Evolutionary conservation across 2,113 vertebrate genomes (phyloP).

Genomic region (Illadopsis cleaveri): DNA sequence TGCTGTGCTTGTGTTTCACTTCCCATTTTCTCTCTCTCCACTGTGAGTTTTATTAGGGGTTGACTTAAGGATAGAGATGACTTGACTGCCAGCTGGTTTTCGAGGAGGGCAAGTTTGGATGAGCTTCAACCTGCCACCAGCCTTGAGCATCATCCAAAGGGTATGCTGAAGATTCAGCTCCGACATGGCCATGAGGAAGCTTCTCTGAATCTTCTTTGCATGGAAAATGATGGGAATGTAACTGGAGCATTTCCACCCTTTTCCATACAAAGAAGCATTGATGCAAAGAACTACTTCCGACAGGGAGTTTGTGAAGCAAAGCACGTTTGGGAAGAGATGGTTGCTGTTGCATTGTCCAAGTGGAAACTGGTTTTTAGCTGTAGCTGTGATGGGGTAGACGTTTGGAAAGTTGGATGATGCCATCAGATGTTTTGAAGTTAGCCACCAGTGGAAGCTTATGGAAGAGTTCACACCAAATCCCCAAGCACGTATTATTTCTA

Average conservation of each 20-base stretch:
- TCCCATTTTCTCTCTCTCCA: background rate
- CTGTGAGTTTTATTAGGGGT: background rate
- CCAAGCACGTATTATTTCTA: background rate
- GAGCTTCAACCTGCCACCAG: background rate
- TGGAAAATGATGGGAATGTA: background rate
- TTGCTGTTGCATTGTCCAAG: background rate
- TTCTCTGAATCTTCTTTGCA: background rate
- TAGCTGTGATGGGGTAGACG: background rate
- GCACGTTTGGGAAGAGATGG: background rate
- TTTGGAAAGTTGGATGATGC: background rate
- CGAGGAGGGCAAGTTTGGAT: background rate
- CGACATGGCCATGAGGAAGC: background rate
- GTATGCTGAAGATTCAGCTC: background rate
- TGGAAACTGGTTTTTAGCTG: background rate
- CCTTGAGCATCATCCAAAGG: background rate
- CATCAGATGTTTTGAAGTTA: background rate
- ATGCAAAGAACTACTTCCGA: background rate
- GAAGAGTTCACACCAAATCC: background rate
- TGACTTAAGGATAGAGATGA: background rate
- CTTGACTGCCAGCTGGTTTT: fast-evolving
- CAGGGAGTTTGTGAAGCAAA: background rate
- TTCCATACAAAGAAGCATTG: background rate
- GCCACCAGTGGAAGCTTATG: background rate
- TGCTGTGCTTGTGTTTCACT: background rate
- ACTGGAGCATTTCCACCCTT: background rate